Base-by-base conservation (phyloP, 2,888 invertebrate species). In the Phyllotreta striolata region DNA sequence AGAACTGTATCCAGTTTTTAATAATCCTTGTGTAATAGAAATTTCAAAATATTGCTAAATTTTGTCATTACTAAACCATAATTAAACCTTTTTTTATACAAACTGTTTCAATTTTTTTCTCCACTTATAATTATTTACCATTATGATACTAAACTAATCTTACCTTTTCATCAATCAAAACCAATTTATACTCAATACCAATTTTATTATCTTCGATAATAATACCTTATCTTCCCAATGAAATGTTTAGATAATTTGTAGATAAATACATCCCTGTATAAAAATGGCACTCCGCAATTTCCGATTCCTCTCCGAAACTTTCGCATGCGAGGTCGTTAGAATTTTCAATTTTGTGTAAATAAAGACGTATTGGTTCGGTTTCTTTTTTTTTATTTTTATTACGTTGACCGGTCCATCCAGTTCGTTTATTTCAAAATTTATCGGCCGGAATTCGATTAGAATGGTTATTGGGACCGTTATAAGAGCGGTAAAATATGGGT, bases 301-400 rank as follows among this genome's bases (percentile, higher is more conserved):
- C 34, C 58, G 46, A 46, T 57, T 57, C 55, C 37, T 52, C 39
- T 52, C 37, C 24, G 51, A 59, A 55, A 60, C 51, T 55, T 57
- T 57, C 52, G 38, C 24, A 56, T 46, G 40, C 35, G 56, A 40
- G 44, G 61, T 55, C 63, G 55, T 63, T 51, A 41, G 65, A 62
- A 63, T 63, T 67, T 68, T 68, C 68, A 68, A 66, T 68, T 66
- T 54, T 56, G 63, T 54, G 59, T 57, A 68, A 71, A 72, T 72
- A 72, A 71, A 72, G 71, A 67, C 66, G 67, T 59, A 64, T 66
- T 62, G 68, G 70, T 66, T 64, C 67, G 64, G 60, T 67, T 72
- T 24, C 24, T 24, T 24, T 24, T 24, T 24, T 24, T 72, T 70
- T 70, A 70, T 70, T 70, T 72, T 67, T 66, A 66, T 66, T 52